A percentile compares a stretch with the other conserved stretches of the same genome.
phyloP scores from a whole-genome alignment of 2,888 invertebrate genomes.

The Polydrusus pterygomalis region DNA sequence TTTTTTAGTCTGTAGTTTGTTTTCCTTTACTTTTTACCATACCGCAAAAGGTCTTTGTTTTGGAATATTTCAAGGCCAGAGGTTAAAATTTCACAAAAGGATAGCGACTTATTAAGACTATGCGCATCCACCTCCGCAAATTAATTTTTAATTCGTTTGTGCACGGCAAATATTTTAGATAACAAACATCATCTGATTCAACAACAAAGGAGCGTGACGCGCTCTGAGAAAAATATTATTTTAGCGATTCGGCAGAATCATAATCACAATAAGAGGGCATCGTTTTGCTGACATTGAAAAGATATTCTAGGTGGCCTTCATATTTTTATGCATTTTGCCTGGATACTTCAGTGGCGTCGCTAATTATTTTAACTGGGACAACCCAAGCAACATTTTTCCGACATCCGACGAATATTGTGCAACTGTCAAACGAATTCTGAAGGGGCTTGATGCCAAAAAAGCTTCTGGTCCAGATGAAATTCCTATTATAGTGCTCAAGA shows the following conservation, averaged over 20 bases:
- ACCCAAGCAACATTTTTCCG: too few species aligned
- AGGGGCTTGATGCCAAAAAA: too few species aligned
- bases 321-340: slow-evolving; percentile 31
- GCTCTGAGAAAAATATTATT: slow-evolving; percentile 33
- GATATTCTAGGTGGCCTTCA: slow-evolving; percentile 36
- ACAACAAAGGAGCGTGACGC: slow-evolving; percentile 33
- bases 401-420: too few species aligned
- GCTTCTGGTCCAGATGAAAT: too few species aligned
- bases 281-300: slow-evolving; percentile 46
- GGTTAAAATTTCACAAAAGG: neutral
- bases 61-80: neutral
- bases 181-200: slow-evolving; percentile 28
- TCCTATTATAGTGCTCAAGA: too few species aligned
- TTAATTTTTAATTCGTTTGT: neutral
- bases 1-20: neutral
- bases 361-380: neutral
- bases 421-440: too few species aligned
- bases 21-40: too few species aligned
- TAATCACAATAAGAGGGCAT: slow-evolving; percentile 38
- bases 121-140: neutral
- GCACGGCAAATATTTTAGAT: slow-evolving; percentile 22
- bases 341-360: slow-evolving; percentile 33
- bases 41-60: too few species aligned
- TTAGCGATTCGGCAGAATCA: slow-evolving; percentile 23
- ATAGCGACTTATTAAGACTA: neutral